Base-by-base conservation (phyloP, 2,888 invertebrate species). In the Microplitis deprimator region DNA sequence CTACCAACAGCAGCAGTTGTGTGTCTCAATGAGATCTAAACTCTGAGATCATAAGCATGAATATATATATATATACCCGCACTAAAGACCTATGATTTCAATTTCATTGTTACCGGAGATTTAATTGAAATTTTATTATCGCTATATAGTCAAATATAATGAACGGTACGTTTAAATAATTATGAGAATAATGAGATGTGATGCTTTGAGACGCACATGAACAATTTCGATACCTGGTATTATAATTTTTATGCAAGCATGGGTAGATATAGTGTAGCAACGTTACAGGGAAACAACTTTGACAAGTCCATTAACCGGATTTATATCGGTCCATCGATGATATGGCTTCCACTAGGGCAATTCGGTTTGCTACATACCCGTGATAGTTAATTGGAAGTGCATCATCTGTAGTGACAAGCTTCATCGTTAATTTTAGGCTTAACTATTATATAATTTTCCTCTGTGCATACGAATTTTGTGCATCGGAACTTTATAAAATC, bases 241-340 rank as follows among this genome's bases (percentile, higher is more conserved):
- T 50, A 50, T 50, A 50, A 50, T 50, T 50, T 50, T 50, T 50
- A 50, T 50, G 50, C 8, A 50, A 50, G 13, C 50, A 50, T 13
- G 13, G 50, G 13, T 50, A 50, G 50, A 13, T 50, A 50, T 8
- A 13, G 8, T 13, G 50, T 3, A 50, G 50, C 50, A 50, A 50
- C 50, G 50, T 50, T 13, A 50, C 5, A 50, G 50, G 13, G 50
- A 50, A 61, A 39, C 29, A 29, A 64, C 72, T 20, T 62, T 41
- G 50, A 75, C 62, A 70, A 50, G 67, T 71, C 71, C 64, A 76
- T 76, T 65, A 71, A 71, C 64, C 40, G 73, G 73, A 77, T 77
- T 77, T 60, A 77, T 70, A 62, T 68, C 62, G 65, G 73, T 74
- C 65, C 73, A 77, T 65, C 64, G 69, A 20, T 20, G 65, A 70